Evolutionary conservation across 2,797 vertebrate genomes (phyloP), one percentile per base, ranked within the genome.

Genomic region (Setipinna tenuifilis): DNA sequence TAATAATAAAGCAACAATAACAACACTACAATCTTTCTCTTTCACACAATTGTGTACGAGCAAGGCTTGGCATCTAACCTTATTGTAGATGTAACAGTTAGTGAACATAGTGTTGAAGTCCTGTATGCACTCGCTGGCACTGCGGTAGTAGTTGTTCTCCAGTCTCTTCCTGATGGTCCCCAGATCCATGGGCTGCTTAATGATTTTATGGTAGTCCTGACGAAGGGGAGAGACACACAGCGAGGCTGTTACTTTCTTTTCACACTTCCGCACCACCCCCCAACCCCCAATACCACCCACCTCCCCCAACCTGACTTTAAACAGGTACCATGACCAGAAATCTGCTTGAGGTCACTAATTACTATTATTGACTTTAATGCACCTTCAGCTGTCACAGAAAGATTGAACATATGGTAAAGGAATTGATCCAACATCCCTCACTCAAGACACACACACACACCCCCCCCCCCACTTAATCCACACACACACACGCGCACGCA

Each of bases 71-170:
- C 35, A 41, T 5, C 35, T 41, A 97, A 97, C 98, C 96, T 99
- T 99, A 93, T 99, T 99, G 92, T 99, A 98, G 90, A 98, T 98
- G 87, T 99, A 99, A 91, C 98, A 98, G 94, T 99, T 99, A 90
- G 98, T 98, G 91, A 99, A 99, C 98, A 98, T 98, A 80, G 98
- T 98, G 93, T 98, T 99, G 91, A 98, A 99, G 92, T 99, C 98
- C 91, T 98, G 97, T 93, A 98, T 97, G 92, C 98, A 98, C 89
- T 99, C 98, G 0, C 96, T 95, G 0, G 97, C 97, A 10, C 96
- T 96, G 93, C 96, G 96, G 12, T 99, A 99, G 50, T 96, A 99
- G 88, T 93, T 96, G 90, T 98, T 98, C 91, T 99, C 98, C 87
- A 99, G 86, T 0, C 98, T 95, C 23, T 96, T 95, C 88, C 98